phyloP scores from a whole-genome alignment of 2,113 vertebrate genomes.

The Ifrita kowaldi region DNA sequence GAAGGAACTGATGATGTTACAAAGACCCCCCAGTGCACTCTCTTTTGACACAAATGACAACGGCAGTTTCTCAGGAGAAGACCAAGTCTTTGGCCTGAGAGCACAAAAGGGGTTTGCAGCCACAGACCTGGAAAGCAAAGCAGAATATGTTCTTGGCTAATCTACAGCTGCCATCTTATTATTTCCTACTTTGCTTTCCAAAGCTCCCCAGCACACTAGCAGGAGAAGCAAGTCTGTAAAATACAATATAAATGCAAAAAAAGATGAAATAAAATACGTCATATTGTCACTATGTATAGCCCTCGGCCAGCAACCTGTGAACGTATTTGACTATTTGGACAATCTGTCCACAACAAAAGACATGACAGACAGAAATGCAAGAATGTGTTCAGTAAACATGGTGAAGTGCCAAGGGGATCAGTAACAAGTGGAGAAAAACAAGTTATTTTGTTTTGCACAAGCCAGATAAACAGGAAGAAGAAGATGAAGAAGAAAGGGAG shows the following conservation, averaged over 20 bases:
- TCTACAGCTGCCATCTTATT: background rate
- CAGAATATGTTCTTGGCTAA: background rate
- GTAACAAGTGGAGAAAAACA: background rate
- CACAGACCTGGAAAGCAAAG: background rate
- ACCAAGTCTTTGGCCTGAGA: background rate
- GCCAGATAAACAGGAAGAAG: background rate
- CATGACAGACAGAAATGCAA: background rate
- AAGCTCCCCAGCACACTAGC: background rate
- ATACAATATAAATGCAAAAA: background rate
- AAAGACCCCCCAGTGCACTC: background rate
- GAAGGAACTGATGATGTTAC: background rate
- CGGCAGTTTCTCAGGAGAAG: background rate
- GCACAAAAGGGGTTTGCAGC: background rate
- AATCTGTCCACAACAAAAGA: background rate
- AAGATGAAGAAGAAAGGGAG: background rate
- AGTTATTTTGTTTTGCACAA: background rate
- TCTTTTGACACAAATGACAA: background rate
- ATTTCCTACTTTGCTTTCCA: background rate
- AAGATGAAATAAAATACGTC: background rate
- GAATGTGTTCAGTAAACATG: rapidly evolving
- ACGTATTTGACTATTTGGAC: background rate
- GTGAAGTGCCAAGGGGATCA: background rate
- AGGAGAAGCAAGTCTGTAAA: background rate
- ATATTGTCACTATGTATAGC: background rate
- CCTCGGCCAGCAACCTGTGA: background rate